Evolutionary conservation across 1,140 invertebrate species (phyloP).

Genomic region (Leptopilina boulardi): DNA sequence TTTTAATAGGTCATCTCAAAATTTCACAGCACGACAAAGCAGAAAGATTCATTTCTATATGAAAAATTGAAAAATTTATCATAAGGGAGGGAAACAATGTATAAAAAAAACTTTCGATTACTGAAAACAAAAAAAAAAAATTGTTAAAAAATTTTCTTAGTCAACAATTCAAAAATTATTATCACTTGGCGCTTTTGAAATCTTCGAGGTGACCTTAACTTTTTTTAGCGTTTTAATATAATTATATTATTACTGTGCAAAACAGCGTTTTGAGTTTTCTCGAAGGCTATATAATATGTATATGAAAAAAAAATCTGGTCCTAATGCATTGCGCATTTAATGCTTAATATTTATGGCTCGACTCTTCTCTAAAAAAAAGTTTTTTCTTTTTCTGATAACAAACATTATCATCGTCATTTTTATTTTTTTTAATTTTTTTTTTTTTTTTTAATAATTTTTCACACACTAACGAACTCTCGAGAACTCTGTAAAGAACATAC

Average conservation of each 20-base stretch:
- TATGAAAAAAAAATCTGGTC: slow-evolving; percentile 8
- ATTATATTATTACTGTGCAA: slow-evolving; percentile 24
- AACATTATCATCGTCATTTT: slow-evolving; percentile 13
- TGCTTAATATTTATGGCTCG: too few relatives aligned
- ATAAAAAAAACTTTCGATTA: not conserved
- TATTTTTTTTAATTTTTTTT: too few relatives aligned
- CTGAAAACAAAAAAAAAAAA: too few relatives aligned
- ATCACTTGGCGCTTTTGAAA: slow-evolving; percentile 27
- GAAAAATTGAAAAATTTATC: not conserved
- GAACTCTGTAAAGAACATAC: slow-evolving; percentile 3
- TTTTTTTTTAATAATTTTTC: slow-evolving; percentile 17
- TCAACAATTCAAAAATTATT: not conserved
- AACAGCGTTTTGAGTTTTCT: slow-evolving; percentile 1
- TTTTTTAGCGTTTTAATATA: not conserved
- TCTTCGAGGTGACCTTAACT: not conserved
- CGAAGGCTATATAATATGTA: not conserved
- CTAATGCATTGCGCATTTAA: not conserved
- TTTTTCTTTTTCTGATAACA: not conserved
- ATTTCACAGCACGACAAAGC: slow-evolving; percentile 19
- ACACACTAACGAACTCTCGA: slow-evolving; percentile 4
- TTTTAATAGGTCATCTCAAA: slow-evolving; percentile 14
- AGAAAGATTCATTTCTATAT: not conserved
- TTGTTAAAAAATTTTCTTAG: too few relatives aligned
- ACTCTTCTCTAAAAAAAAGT: not conserved
- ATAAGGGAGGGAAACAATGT: too few relatives aligned